Base-by-base conservation (phyloP, 2,888 invertebrate species). In the Hydraecia micacea region DNA sequence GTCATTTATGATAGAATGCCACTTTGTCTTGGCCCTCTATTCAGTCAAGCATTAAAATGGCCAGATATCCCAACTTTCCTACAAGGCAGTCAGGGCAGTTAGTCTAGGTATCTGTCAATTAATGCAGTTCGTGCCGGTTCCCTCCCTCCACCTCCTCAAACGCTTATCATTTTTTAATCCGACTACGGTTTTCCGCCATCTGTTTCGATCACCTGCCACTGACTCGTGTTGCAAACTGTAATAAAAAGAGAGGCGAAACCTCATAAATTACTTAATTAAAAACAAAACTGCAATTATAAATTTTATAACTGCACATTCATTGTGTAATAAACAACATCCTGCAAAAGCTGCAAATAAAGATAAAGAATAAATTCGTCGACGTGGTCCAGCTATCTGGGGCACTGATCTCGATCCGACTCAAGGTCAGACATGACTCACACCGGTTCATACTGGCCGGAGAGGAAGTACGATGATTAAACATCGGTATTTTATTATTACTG, bases 371-470 rank as follows among this genome's bases (percentile, higher is more conserved):
- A 73, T 65, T 32, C n/a, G 46, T 42, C 28, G 62, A 71, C 62
- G 81, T 80, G 73, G 65, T 42, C 49, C 67, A 46, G 18, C 58
- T 83, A 83, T 76, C 58, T 86, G 77, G 83, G 71, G 63, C 86
- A 86, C 62, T 86, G 82, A 83, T 86, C 82, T 83, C 77, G 58
- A 68, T 55, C 42, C n/a, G 25, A 32, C 36, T 46, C 83, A 83
- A 83, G 82, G 86, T 83, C 58, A 75, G 9, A 15, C 62, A 36
- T 75, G 83, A 85, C 28, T 81, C 82, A 82, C 25, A 21, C 68
- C n/a, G 28, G 58, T 62, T 36, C 42, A 52, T 66, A 55, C 18
- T 46, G 55, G 13, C 25, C 21, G 46, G 55, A 65, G 36, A 73
- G 74, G 81, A 81, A 69, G 46, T 81, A 0, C 15, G 25, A 39